Conservation (phyloP, 35 echinoderm and acorn worm genomes). For the Patiria miniata region DNA sequence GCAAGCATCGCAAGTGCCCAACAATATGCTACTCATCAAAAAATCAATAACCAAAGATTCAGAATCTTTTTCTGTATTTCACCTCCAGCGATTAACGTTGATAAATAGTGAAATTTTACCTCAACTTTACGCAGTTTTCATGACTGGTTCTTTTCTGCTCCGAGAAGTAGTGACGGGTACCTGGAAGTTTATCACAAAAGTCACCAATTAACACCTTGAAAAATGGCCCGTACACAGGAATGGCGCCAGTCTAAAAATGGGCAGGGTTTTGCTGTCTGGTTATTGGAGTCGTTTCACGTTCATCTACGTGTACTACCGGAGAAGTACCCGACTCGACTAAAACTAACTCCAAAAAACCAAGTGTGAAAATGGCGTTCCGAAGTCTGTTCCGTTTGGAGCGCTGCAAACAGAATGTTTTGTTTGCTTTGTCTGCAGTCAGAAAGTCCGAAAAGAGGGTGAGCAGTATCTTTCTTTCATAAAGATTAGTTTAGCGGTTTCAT, state of each 20-base stretch:
- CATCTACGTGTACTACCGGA: not conserved
- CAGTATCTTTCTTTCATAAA: not conserved
- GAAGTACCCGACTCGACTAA: not conserved
- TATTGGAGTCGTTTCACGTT: not conserved
- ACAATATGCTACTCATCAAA: too few relatives aligned
- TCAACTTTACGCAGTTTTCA: too few relatives aligned
- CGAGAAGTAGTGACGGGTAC: too few relatives aligned
- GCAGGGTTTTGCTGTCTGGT: slow-evolving; percentile 11
- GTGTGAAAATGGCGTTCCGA: slow-evolving; percentile 21
- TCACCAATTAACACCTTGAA: too few relatives aligned
- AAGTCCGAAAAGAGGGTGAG: not conserved
- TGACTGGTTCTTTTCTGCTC: too few relatives aligned
- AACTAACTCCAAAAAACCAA: slow-evolving; percentile 4
- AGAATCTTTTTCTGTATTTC: too few relatives aligned
- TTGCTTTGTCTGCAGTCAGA: not conserved
- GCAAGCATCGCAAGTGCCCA: too few relatives aligned
- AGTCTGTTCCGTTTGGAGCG: not conserved
- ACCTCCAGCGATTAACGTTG: too few relatives aligned
- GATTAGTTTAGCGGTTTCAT: too few relatives aligned
- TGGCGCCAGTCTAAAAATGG: slow-evolving; percentile 7
- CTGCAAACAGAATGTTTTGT: slow-evolving; percentile 8
- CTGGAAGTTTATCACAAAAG: too few relatives aligned
- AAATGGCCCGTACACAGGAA: not conserved
- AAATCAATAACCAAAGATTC: too few relatives aligned
- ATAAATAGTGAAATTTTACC: too few relatives aligned